These are phyloP conservation scores for Eurystomus gularis DNA, from an alignment of 2,113 vertebrate genomes.

Conservation along the genomic window DNA sequence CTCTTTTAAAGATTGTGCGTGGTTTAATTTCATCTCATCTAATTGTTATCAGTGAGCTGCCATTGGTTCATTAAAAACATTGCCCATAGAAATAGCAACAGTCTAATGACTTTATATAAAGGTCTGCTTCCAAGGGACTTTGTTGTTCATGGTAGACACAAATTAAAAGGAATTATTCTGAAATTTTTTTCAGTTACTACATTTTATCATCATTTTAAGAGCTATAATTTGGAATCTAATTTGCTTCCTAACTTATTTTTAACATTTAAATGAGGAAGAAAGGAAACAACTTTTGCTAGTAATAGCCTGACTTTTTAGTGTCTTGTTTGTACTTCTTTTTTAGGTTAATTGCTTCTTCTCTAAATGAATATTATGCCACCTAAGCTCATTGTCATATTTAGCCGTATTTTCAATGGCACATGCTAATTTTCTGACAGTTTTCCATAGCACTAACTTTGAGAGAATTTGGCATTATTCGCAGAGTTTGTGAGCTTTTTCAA, in stretches of 20 bases:
- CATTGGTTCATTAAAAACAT: constrained; percentile 38
- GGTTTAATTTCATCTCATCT: constrained; percentile 51
- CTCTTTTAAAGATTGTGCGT: not conserved
- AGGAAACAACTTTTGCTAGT: not conserved
- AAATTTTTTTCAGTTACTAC: not conserved
- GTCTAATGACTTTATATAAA: constrained; percentile 9
- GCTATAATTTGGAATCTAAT: not conserved
- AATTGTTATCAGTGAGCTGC: constrained; percentile 15
- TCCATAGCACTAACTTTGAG: not conserved
- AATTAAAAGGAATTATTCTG: constrained; percentile 11
- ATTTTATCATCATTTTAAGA: constrained; percentile 28
- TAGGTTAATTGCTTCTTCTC: not conserved
- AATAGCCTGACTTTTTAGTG: not conserved
- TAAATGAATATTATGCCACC: not conserved
- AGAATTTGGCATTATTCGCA: not conserved
- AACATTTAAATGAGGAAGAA: not conserved
- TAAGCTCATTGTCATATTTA: not conserved
- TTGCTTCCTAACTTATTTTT: constrained; percentile 4
- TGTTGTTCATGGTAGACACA: not conserved
- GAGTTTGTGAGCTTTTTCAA: not conserved
- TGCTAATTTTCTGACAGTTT: not conserved
- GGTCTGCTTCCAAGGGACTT: not conserved
- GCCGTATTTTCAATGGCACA: not conserved
- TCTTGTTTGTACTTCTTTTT: not conserved
- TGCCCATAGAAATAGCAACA: not conserved